Percentiles rank a stretch among this genome's conserved stretches.
Conservation (phyloP, 2,797 vertebrate species). For the Rhadinocentrus ornatus region DNA sequence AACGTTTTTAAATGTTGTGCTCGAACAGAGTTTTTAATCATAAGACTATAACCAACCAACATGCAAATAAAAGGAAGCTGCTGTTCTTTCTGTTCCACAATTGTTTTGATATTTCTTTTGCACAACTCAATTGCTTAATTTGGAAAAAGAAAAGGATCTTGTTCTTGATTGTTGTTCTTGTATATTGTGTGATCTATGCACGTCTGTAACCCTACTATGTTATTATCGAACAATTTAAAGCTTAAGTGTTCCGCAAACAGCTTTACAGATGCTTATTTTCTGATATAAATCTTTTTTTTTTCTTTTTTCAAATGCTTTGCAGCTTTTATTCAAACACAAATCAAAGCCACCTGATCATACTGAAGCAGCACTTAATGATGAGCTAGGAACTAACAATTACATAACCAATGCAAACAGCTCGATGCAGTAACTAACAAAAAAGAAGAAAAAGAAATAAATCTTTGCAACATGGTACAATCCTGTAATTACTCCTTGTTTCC, state of each 20-base stretch:
- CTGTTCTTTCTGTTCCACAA: no score
- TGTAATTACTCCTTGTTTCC: conserved; percentile 8
- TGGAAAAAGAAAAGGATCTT: neutral
- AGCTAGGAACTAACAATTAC: conserved; percentile 1
- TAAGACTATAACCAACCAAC: neutral
- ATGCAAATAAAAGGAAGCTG: neutral
- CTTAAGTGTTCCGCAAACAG: neutral
- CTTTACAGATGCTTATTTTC: neutral
- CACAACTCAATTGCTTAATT: neutral
- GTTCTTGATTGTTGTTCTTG: no score
- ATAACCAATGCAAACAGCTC: conserved; percentile 19
- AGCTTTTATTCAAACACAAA: neutral
- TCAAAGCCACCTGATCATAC: neutral
- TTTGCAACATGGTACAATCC: conserved; percentile 5
- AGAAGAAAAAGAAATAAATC: conserved; percentile 1
- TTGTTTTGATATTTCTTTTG: neutral
- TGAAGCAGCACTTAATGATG: conserved; percentile 7
- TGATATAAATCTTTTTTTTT: neutral
- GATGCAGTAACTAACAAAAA: conserved; percentile 8
- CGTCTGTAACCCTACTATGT: no score
- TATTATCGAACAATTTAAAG: no score
- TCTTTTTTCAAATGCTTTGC: neutral
- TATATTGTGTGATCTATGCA: neutral
- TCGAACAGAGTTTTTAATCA: neutral
- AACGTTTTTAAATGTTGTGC: neutral